Evolutionary conservation across 2,888 invertebrate species (phyloP).

Genomic region (Neocrepidodera transversa): DNA sequence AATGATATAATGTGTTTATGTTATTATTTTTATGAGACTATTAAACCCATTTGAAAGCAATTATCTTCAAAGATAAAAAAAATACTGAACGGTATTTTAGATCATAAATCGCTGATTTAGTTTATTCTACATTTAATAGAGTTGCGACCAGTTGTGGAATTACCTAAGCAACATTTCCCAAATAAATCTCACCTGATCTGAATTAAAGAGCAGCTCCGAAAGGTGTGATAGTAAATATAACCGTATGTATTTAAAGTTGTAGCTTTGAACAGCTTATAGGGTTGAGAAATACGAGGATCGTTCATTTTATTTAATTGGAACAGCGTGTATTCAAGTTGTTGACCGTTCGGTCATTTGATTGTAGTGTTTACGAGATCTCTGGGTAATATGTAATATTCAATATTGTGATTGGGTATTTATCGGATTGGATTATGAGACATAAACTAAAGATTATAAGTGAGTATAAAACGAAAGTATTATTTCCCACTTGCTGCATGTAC

Average conservation of each 20-base stretch:
- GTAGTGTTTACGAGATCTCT: slow-evolving; percentile 53
- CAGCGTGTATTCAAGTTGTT: slow-evolving; percentile 55
- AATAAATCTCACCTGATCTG: slow-evolving; percentile 24
- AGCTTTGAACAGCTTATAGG: slow-evolving; percentile 40
- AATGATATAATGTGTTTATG: no score
- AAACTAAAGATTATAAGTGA: slow-evolving; percentile 51
- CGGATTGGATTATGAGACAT: slow-evolving; percentile 52
- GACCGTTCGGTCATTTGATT: slow-evolving; percentile 53
- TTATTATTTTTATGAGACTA: no score
- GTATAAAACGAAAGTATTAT: slow-evolving; percentile 48
- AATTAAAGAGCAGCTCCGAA: slow-evolving; percentile 15
- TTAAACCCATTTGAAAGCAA: no score
- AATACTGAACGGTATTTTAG: no score
- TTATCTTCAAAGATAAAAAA: no score
- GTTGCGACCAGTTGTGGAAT: no score
- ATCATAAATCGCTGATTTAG: no score
- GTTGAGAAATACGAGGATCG: slow-evolving; percentile 52
- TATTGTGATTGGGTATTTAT: slow-evolving; percentile 58
- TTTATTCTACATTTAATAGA: no score
- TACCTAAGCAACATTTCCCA: slow-evolving; percentile 1
- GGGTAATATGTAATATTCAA: slow-evolving; percentile 57
- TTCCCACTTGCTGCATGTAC: slow-evolving; percentile 41
- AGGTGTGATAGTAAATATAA: slow-evolving; percentile 22
- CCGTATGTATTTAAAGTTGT: slow-evolving; percentile 31
- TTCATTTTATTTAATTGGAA: slow-evolving; percentile 58